Evolutionary conservation across 1,140 invertebrate species (phyloP).

Genomic region (Lepidostoma basale): DNA sequence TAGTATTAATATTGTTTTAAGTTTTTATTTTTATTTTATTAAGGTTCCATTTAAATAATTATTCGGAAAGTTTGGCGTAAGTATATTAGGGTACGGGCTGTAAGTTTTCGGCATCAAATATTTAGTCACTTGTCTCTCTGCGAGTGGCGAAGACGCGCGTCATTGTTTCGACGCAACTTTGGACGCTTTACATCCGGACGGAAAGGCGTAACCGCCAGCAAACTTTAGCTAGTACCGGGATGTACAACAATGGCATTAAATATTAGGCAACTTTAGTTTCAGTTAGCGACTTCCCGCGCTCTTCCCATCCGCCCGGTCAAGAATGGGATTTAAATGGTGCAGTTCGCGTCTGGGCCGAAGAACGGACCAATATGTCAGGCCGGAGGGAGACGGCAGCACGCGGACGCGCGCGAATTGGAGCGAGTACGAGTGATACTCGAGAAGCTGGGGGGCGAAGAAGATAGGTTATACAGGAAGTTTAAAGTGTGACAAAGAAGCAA

Average conservation of each 20-base stretch:
- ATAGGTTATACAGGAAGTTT: conserved; percentile 1
- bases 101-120: too few species aligned
- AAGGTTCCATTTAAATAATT: too few species aligned
- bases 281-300: not conserved
- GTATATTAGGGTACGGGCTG: too few species aligned
- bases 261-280: conserved; percentile 13
- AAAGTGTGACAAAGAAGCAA: conserved; percentile 31
- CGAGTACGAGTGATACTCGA: not conserved
- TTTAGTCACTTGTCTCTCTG: too few species aligned
- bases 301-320: conserved; percentile 27
- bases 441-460: not conserved
- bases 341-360: conserved; percentile 12
- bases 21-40: too few species aligned
- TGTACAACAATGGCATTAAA: conserved; percentile 37
- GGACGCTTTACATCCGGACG: conserved; percentile 1
- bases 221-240: conserved; percentile 26
- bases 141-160: too few species aligned
- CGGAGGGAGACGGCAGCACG: not conserved
- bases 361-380: conserved; percentile 14
- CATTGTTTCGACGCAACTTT: conserved; percentile 4
- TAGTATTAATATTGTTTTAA: too few species aligned
- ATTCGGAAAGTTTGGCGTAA: too few species aligned
- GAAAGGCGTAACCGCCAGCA: conserved; percentile 8
- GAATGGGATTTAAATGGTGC: conserved; percentile 27
- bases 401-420: not conserved